These are phyloP conservation scores for Eunapius fragilis DNA, from an alignment of 37 sponge, comb jelly and placozoan genomes.

Conservation along the genomic window DNA sequence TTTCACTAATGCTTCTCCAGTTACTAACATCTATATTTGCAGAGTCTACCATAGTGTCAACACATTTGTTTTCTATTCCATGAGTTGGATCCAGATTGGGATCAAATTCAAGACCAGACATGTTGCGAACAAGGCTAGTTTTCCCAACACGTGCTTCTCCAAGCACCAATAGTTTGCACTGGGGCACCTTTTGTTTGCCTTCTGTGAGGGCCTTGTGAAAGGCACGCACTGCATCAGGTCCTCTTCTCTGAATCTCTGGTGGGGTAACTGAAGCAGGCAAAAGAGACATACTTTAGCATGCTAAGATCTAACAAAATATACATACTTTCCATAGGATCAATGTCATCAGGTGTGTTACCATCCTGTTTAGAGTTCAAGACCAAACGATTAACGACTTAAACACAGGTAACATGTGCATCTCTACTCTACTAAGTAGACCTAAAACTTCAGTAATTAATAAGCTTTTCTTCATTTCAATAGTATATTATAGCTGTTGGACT, in stretches of 20 bases:
- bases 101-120: constrained; percentile 29
- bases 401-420: too few relatives aligned
- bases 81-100: constrained; percentile 29
- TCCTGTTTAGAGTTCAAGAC: too few relatives aligned
- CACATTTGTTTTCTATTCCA: constrained; percentile 48
- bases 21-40: background rate
- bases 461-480: too few relatives aligned
- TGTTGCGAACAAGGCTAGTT: constrained; percentile 32
- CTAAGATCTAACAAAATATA: too few relatives aligned
- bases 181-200: constrained; percentile 43
- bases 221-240: constrained; percentile 15
- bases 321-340: background rate
- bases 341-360: background rate
- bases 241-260: constrained; percentile 40
- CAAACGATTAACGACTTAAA: too few relatives aligned
- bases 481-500: too few relatives aligned
- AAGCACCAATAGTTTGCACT: constrained; percentile 45
- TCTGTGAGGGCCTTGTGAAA: constrained; percentile 17
- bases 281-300: background rate
- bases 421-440: too few relatives aligned
- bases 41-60: constrained; percentile 16
- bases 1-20: too few relatives aligned
- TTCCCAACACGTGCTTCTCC: constrained; percentile 69
- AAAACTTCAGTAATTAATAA: too few relatives aligned
- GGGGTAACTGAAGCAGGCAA: constrained; percentile 16